Percentiles rank a stretch among this genome's conserved stretches.
phyloP scores from a whole-genome alignment of 2,888 invertebrate genomes.

The Diabrotica balteata region DNA sequence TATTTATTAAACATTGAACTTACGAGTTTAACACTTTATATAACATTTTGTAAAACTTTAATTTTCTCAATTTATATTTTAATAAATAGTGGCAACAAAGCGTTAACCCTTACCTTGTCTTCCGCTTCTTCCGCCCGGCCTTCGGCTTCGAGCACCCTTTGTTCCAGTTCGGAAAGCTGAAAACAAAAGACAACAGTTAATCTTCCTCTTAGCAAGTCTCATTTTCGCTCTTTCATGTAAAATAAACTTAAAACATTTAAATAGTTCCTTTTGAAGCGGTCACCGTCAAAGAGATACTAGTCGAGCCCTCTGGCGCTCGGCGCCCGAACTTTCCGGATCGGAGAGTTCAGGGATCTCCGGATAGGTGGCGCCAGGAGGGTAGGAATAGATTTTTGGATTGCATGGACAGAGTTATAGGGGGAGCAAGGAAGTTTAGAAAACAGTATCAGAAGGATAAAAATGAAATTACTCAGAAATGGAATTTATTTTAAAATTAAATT shows the following conservation, averaged over 20 bases:
- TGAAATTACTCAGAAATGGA: too few species aligned
- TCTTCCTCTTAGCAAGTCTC: slow-evolving; percentile 14
- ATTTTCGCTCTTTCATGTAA: slow-evolving; percentile 6
- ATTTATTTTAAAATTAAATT: too few species aligned
- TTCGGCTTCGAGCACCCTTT: slow-evolving; percentile 91
- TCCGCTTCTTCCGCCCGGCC: slow-evolving; percentile 92
- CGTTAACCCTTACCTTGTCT: slow-evolving; percentile 78
- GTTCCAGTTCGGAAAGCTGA: slow-evolving; percentile 93
- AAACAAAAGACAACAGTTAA: slow-evolving; percentile 57
- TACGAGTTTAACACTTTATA: too few species aligned
- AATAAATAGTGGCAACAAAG: background rate
- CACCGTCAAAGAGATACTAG: slow-evolving; percentile 2
- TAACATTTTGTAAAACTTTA: too few species aligned
- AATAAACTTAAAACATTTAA: slow-evolving; percentile 10
- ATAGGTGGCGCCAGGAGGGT: slow-evolving; percentile 32
- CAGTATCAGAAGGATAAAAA: too few species aligned
- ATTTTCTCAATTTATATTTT: too few species aligned
- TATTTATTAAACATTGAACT: too few species aligned
- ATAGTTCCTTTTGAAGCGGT: slow-evolving; percentile 1
- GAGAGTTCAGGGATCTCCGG: slow-evolving; percentile 1
- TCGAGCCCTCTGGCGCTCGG: slow-evolving; percentile 27
- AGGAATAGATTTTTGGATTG: slow-evolving; percentile 3
- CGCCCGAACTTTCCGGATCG: background rate
- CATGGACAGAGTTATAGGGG: too few species aligned
- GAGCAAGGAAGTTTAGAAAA: too few species aligned